Percentiles rank a stretch among this genome's conserved stretches.
phyloP scores from a whole-genome alignment of 2,113 vertebrate genomes.

The Prunella himalayana region DNA sequence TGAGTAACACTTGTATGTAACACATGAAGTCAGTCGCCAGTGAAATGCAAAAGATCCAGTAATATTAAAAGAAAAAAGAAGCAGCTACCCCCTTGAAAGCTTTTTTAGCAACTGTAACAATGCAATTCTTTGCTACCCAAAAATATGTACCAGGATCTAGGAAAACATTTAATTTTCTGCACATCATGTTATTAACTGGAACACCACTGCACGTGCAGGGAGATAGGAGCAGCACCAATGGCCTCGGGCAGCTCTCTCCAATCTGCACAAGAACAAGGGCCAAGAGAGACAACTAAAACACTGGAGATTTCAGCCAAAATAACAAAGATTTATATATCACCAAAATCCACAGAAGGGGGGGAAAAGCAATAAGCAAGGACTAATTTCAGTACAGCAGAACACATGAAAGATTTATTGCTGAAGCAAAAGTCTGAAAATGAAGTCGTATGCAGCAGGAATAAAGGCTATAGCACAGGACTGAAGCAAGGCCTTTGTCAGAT shows the following conservation, averaged over 20 bases:
- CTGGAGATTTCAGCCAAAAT: neutral
- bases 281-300: neutral
- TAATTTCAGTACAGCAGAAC: neutral
- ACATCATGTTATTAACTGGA: neutral
- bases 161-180: neutral
- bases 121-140: neutral
- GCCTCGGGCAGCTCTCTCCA: neutral
- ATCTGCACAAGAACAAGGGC: neutral
- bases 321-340: neutral
- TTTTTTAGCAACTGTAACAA: neutral
- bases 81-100: neutral
- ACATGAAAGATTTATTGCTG: slow-evolving; percentile 44
- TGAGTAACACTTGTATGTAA: slow-evolving; percentile 26
- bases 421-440: slow-evolving; percentile 3
- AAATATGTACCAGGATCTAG: neutral
- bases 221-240: neutral
- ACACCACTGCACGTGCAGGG: neutral
- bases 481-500: neutral
- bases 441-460: neutral
- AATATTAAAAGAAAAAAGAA: neutral
- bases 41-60: slow-evolving; percentile 21
- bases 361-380: neutral
- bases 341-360: neutral
- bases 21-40: slow-evolving; percentile 2
- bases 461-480: neutral